Evolutionary conservation across 2,888 invertebrate genomes (phyloP).

Genomic region (Clitarchus hookeri): DNA sequence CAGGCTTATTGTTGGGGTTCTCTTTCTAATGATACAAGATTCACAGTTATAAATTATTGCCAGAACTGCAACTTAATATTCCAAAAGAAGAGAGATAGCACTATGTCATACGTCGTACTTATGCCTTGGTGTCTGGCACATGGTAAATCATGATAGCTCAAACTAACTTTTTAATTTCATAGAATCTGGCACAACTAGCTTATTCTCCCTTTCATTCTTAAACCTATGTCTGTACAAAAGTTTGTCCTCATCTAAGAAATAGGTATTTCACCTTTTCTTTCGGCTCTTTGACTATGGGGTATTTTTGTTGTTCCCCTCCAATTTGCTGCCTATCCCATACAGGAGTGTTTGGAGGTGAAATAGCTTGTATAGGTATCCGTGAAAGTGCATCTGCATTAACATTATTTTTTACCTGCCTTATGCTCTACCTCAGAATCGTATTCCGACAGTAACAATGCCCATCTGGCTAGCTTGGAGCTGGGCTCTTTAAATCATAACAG

Average conservation of each 20-base stretch:
- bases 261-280: neutral
- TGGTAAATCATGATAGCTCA: neutral
- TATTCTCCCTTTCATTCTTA: neutral
- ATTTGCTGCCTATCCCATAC: slow-evolving; percentile 23
- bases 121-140: slow-evolving; percentile 28
- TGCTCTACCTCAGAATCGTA: slow-evolving; percentile 35
- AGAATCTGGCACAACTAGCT: neutral
- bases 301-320: neutral
- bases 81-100: slow-evolving; percentile 20
- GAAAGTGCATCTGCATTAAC: slow-evolving; percentile 27
- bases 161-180: neutral
- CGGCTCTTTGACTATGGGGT: too few species aligned
- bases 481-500: slow-evolving; percentile 29
- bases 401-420: slow-evolving; percentile 25
- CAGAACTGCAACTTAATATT: slow-evolving; percentile 15
- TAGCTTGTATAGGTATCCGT: slow-evolving; percentile 19
- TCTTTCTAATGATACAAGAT: slow-evolving; percentile 19
- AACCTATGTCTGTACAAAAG: neutral
- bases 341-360: slow-evolving; percentile 16
- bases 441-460: slow-evolving; percentile 33
- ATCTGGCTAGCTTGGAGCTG: slow-evolving; percentile 35
- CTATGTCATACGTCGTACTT: neutral
- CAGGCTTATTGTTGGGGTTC: neutral
- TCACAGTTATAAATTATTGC: neutral
- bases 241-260: neutral